Conservation (phyloP, 1,140 invertebrate genomes). For the Leptonema lineaticorne region DNA sequence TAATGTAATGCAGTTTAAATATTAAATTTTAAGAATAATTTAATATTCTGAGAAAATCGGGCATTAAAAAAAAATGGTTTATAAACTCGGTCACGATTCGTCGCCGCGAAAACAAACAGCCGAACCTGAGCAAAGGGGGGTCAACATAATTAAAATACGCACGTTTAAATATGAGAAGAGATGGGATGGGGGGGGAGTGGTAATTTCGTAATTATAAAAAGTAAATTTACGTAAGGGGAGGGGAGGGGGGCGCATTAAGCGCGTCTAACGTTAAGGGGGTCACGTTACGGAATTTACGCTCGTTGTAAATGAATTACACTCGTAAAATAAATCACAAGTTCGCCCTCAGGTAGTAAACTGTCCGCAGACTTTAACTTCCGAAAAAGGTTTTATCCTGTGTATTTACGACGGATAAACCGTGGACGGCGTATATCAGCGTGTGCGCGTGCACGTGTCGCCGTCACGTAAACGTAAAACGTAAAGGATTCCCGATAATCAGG, state of each 20-base stretch:
- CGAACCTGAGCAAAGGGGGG: too few relatives aligned
- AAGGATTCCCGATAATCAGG: too few relatives aligned
- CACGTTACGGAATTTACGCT: conserved; percentile 8
- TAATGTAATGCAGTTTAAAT: too few relatives aligned
- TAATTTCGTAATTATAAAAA: conserved; percentile 11
- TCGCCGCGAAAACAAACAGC: too few relatives aligned
- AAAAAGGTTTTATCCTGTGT: conserved; percentile 11
- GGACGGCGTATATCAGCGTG: neutral
- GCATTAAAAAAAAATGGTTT: too few relatives aligned
- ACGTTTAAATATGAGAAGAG: too few relatives aligned
- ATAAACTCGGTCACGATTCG: too few relatives aligned
- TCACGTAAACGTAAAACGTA: too few relatives aligned
- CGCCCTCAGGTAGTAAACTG: conserved; percentile 17
- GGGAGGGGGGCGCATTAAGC: neutral
- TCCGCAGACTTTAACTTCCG: conserved; percentile 11
- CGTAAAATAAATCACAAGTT: conserved; percentile 26
- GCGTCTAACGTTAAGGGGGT: neutral
- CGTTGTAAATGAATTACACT: conserved; percentile 17
- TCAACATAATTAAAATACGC: too few relatives aligned
- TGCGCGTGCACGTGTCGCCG: neutral
- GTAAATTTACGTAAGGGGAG: neutral
- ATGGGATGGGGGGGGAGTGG: too few relatives aligned
- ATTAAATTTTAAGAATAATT: too few relatives aligned
- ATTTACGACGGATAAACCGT: neutral
- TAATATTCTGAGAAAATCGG: too few relatives aligned